A percentile compares a stretch with the other conserved stretches of the same genome.
These are phyloP conservation scores for Tychaedon coryphoeus DNA, from an alignment of 2,113 vertebrate species.

Conservation along the genomic window DNA sequence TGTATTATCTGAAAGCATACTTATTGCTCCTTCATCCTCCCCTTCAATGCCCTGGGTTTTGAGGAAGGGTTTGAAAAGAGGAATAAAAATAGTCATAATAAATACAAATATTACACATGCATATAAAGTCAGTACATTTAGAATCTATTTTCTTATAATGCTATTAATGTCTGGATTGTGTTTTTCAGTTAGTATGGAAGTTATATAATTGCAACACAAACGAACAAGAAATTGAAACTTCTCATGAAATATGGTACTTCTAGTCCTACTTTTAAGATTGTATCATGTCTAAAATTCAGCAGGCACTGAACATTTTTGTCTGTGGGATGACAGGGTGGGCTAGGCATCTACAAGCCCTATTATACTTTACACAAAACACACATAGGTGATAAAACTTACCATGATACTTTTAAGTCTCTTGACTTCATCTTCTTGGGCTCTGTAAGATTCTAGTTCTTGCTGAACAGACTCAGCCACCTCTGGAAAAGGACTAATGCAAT, in stretches of 20 bases:
- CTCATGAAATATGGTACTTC: not conserved
- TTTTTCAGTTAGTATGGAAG: not conserved
- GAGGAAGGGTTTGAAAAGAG: not conserved
- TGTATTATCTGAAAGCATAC: conserved; percentile 98
- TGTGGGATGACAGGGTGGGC: accelerated
- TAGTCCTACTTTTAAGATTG: not conserved
- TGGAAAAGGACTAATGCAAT: conserved; percentile 87
- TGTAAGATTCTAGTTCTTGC: conserved; percentile 91
- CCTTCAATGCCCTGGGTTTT: conserved; percentile 89
- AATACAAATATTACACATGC: not conserved
- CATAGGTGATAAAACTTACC: conserved; percentile 71
- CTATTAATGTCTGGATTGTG: not conserved
- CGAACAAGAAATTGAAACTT: not conserved
- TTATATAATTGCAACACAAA: not conserved
- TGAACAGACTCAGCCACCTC: conserved; percentile 97
- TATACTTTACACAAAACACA: not conserved
- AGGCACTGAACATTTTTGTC: not conserved
- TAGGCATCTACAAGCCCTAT: not conserved
- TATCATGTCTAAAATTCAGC: not conserved
- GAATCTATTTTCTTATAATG: not conserved
- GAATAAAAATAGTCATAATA: not conserved
- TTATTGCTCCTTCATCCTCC: conserved; percentile 97
- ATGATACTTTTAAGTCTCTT: conserved; percentile 97
- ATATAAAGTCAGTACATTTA: not conserved
- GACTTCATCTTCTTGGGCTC: conserved; percentile 95